Evolutionary conservation across 92 coral and sea anemone genomes (phyloP), one percentile per base, ranked within the genome.

Genomic region (Siderastrea radians): DNA sequence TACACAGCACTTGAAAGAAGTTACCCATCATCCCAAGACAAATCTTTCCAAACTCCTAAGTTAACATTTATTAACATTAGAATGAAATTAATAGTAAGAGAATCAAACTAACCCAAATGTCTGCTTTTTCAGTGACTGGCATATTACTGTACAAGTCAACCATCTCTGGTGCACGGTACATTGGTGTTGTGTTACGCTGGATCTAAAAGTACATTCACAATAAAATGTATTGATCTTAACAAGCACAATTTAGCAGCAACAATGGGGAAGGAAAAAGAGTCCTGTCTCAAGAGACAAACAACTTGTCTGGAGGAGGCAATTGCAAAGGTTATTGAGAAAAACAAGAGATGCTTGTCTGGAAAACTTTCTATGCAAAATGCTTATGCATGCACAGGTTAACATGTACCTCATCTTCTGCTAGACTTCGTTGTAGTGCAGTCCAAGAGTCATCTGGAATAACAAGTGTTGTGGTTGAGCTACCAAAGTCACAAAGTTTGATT

Each of bases 81-180:
- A 60, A 73, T 11, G 43, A 26, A 79, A 2, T 8, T 58, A n/a
- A 67, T 67, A 17, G 38, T 19, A 19, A 67, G 16, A 6, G 53
- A 44, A 44, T 7, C 12, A 1, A 15, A 44, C 96, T 88, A 69
- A 96, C 99, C 99, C 99, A 98, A 8, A 95, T 91, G 75, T 98
- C 99, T 13, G 91, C 95, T 68, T 92, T 98, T 77, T 88, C 96
- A 8, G 99, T 98, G 67, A 98, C 87, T 43, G 98, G 98, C 85
- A 94, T 90, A 84, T 98, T 98, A 72, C 98, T 98, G 86, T 98
- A 98, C 46, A 98, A 85, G 76, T 98, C 99, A 5, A 95, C 90
- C 99, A 98, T 98, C 72, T 98, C 99, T 75, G 99, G 99, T 12
- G 99, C 98, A 52, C 99, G 94, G 75, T 98, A 98, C 99, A 98